Conservation (phyloP, 2,113 vertebrate genomes). For the Platichthys flesus region DNA sequence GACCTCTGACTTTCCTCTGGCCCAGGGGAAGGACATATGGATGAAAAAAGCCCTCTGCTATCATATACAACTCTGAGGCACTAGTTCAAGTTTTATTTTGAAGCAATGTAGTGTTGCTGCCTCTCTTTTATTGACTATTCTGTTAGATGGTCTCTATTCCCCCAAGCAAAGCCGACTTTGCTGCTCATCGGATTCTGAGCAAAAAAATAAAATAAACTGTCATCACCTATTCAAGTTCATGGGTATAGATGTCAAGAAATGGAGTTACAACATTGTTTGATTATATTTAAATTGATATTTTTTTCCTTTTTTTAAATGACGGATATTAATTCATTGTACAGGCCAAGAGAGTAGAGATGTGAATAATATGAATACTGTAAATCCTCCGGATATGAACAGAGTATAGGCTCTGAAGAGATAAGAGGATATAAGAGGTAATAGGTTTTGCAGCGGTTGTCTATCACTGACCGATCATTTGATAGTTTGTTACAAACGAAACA, state of each 20-base stretch:
- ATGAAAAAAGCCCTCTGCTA: constrained; percentile 38
- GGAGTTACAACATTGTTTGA: too few relatives aligned
- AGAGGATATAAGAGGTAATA: too few relatives aligned
- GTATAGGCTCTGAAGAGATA: too few relatives aligned
- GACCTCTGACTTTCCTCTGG: constrained; percentile 40
- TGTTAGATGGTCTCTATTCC: constrained; percentile 60
- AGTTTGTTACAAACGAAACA: too few relatives aligned
- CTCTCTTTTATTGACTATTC: constrained; percentile 61
- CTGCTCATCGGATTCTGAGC: constrained; percentile 40
- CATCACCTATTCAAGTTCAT: constrained; percentile 33
- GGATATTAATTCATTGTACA: too few relatives aligned
- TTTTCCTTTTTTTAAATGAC: too few relatives aligned
- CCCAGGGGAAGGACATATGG: constrained; percentile 46
- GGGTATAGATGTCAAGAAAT: background rate
- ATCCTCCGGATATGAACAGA: too few relatives aligned
- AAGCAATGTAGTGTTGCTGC: constrained; percentile 43
- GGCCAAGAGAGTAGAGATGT: too few relatives aligned
- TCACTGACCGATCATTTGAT: too few relatives aligned
- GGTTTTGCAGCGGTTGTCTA: too few relatives aligned
- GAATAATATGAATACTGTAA: too few relatives aligned
- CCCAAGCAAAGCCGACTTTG: constrained; percentile 29
- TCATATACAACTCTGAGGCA: constrained; percentile 53
- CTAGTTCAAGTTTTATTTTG: constrained; percentile 69
- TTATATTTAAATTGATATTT: too few relatives aligned
- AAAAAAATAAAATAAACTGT: constrained; percentile 17